Base-by-base conservation (phyloP, 2,797 vertebrate species). In the Argentina silus region DNA sequence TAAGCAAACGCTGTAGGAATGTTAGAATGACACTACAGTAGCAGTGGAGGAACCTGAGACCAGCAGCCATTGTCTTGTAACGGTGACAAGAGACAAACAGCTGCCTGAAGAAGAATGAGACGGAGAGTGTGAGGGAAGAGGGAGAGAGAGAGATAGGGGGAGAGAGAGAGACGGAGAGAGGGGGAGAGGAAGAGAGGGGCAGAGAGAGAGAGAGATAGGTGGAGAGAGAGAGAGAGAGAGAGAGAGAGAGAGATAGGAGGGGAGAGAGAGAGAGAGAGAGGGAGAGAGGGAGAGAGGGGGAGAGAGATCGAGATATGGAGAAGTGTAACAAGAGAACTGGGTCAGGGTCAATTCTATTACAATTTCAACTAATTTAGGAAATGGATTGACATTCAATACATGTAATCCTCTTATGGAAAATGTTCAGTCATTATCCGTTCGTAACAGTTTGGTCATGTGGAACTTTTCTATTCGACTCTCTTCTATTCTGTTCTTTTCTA, bases 61-160 rank as follows among this genome's bases (percentile, higher is more conserved):
- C 79, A 65, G 3, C 62, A 23, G 15, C 69, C 78, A 87, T 84
- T 85, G 87, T 88, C 75, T 86, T 73, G 78, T 48, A 69, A 69
- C 62, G 59, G 65, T 88, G 86, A 91, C 56, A 55, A 70, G 79
- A 85, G 71, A 47, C 78, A 72, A 82, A 90, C 93, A 94, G 91
- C 91, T 93, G 93, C 68, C 44, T 7, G 8, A 3, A 43, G 63
- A 53, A 62, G 7, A 21, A 67, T 76, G 69, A 72, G 67, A 66
- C 43, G 72, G 47, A 73, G 64, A 43, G 75, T n/a, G 51, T 42
- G 44, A 44, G 9, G 73, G 43, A 23, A 21, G 51, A 23, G 19
- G 27, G 59, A 9, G 3, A 44, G 27, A 42, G 27, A 15, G 7
- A 12, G 27, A 61, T 15, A 7, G 12, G 9, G 10, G 23, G 15